Conservation (phyloP, 2,113 vertebrate species). For the Pelecanoides urinatrix region DNA sequence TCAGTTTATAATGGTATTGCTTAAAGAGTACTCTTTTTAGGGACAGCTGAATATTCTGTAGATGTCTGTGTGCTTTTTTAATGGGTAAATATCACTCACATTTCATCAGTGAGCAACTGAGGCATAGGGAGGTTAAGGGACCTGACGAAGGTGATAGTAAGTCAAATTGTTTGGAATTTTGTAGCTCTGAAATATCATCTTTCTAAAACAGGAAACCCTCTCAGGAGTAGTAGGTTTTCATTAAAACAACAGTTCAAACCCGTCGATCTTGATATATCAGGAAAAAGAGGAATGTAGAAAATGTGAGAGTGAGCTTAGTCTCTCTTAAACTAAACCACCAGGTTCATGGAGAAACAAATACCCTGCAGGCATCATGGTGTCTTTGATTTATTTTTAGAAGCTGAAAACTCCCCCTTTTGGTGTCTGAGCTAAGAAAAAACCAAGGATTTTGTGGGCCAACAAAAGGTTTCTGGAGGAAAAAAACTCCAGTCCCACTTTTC, state of each 20-base stretch:
- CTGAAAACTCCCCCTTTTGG: neutral
- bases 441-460: neutral
- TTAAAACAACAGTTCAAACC: constrained; percentile 57
- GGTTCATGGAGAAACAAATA: constrained; percentile 61
- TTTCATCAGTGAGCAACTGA: neutral
- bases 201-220: constrained; percentile 49
- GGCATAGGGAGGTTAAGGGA: neutral
- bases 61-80: neutral
- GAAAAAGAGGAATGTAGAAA: constrained; percentile 56
- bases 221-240: constrained; percentile 53
- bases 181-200: constrained; percentile 24
- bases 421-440: neutral
- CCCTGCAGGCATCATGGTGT: constrained; percentile 4
- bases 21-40: neutral
- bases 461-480: neutral
- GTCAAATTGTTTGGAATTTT: constrained; percentile 33
- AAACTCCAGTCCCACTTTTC: neutral
- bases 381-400: constrained; percentile 59
- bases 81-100: neutral
- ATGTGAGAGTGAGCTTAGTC: constrained; percentile 37
- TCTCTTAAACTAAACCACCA: constrained; percentile 49
- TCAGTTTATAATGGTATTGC: neutral
- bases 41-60: neutral
- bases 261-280: constrained; percentile 48
- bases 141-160: constrained; percentile 30